Evolutionary conservation across 2,113 vertebrate genomes (phyloP).

Genomic region (Sus scrofa): T2T-Sscrofa CM000816.6:38657501-38658000

Average conservation of each 20-base stretch:
- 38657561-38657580: conserved; percentile 37
- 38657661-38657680: background rate
- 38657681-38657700: background rate
- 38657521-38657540: conserved; percentile 33
- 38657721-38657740: background rate
- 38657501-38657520: conserved; percentile 18
- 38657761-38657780: background rate
- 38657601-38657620: conserved; percentile 4
- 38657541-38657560: conserved; percentile 28
- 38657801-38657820: background rate
- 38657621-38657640: background rate
- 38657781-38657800: background rate
- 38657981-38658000: background rate
- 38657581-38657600: conserved; percentile 43
- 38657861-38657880: background rate
- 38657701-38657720: background rate
- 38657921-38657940: background rate
- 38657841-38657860: no score
- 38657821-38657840: conserved; percentile 27
- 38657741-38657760: background rate
- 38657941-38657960: background rate
- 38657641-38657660: conserved; percentile 19
- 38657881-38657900: background rate
- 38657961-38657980: background rate
- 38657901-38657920: background rate